Conservation (phyloP, 2,888 invertebrate genomes). For the Ectemnius cavifrons region DNA sequence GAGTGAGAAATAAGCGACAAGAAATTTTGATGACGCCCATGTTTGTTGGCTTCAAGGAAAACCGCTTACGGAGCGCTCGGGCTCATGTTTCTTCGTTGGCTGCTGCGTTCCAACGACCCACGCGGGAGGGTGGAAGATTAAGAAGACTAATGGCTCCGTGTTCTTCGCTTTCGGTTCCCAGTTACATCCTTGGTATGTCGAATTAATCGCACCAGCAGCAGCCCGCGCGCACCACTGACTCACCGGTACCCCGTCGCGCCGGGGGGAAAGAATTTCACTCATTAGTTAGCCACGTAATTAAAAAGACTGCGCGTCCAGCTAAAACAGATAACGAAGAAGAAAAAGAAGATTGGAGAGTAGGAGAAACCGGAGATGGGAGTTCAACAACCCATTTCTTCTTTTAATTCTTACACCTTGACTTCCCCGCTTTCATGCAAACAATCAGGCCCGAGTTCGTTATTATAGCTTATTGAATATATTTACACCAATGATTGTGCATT, state of each 20-base stretch:
- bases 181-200: conserved; percentile 57
- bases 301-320: conserved; percentile 72
- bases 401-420: conserved; percentile 61
- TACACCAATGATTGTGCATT: too few species aligned
- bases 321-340: conserved; percentile 72
- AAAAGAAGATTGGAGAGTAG: conserved; percentile 43
- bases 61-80: neutral
- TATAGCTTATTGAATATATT: too few species aligned
- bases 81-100: conserved; percentile 2
- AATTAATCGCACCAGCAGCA: conserved; percentile 63
- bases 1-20: neutral
- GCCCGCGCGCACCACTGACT: too few species aligned
- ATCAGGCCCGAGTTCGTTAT: too few species aligned
- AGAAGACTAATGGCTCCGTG: conserved; percentile 37
- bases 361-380: conserved; percentile 27
- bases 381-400: conserved; percentile 65
- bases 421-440: conserved; percentile 29
- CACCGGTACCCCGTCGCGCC: conserved; percentile 22
- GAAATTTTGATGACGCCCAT: conserved; percentile 4
- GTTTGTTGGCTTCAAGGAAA: neutral
- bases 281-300: conserved; percentile 75
- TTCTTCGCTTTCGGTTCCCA: conserved; percentile 18
- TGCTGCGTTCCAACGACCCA: neutral
- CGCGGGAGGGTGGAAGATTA: conserved; percentile 5
- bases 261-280: conserved; percentile 70